Conservation (phyloP, 2,113 vertebrate genomes). For the Pseudorhombus dupliciocellatus region DNA sequence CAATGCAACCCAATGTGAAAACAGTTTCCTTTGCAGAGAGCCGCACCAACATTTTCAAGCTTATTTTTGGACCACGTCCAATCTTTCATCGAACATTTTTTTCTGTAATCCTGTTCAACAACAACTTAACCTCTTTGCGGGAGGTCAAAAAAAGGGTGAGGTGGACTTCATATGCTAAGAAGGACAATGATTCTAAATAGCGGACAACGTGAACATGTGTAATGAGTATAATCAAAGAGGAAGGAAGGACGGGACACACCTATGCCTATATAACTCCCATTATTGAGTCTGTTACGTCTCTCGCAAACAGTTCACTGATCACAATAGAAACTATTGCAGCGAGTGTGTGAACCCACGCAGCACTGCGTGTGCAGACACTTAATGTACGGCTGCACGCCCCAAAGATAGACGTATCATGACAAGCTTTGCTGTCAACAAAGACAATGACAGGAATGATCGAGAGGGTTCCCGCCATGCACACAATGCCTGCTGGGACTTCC, state of each 20-base stretch:
- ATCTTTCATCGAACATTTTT: too few relatives aligned
- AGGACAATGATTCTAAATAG: not conserved
- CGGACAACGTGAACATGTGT: not conserved
- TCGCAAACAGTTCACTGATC: not conserved
- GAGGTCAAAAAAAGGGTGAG: too few relatives aligned
- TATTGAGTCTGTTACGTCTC: not conserved
- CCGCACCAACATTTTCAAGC: too few relatives aligned
- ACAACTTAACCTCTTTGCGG: too few relatives aligned
- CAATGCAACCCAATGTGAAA: too few relatives aligned
- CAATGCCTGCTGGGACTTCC: conserved; percentile 3
- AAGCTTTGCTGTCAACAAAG: conserved; percentile 20
- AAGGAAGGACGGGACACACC: conserved; percentile 11
- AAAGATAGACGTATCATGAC: conserved; percentile 13
- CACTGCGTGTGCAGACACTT: not conserved
- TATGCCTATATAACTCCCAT: conserved; percentile 9
- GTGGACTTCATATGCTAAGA: too few relatives aligned
- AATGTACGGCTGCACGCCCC: not conserved
- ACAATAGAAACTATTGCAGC: conserved; percentile 24
- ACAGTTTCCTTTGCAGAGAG: too few relatives aligned
- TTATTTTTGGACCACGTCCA: too few relatives aligned
- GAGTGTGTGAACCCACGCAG: not conserved
- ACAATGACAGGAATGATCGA: conserved; percentile 18
- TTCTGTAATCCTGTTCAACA: too few relatives aligned
- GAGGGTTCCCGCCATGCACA: conserved; percentile 1
- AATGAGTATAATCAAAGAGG: conserved; percentile 30